Base-by-base conservation (phyloP, 2,888 invertebrate genomes). In the Melangyna quadrimaculata region DNA sequence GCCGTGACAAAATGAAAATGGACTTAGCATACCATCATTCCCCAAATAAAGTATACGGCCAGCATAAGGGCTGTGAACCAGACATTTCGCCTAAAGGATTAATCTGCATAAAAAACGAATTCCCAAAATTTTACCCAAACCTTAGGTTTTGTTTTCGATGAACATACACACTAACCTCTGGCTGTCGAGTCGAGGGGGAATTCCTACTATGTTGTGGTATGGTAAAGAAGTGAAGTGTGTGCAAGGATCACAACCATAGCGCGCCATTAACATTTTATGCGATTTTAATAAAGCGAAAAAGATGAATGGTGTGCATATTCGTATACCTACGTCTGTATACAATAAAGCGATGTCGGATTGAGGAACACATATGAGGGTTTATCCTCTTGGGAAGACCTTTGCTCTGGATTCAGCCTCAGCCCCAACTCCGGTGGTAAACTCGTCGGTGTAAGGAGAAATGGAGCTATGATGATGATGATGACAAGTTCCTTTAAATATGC, bases 31-130 rank as follows among this genome's bases (percentile, higher is more conserved):
- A 65, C 48, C 32, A 51, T 29, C 24, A 12, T 22, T 32, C 14
- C 48, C 19, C 32, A n/a, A n/a, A n/a, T n/a, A n/a, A 61, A 2
- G 32, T 29, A 22, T 51, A 27, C 24, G 24, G 51, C n/a, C 48
- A 8, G 9, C 27, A 22, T 17, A 70, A 43, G 22, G 51, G 24
- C 37, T 45, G 65, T 59, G 67, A 77, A 24, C 67, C 72, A 72
- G 72, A 71, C 77, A 55, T 77, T 77, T 80, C 35, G 84, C 84
- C 80, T 81, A 72, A 86, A 86, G 84, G 71, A 72, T 86, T 86
- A 86, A 86, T 86, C 81, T 86, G 57, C 84, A 86, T 86, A 77
- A 86, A 84, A 79, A 86, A 86, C 35, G 75, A 86, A 86, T 86
- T 77, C 73, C 81, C 84, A 86, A 86, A 80, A 84, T 80, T 63